Evolutionary conservation across 2,888 invertebrate genomes (phyloP), one percentile per base, ranked within the genome.

Genomic region (Sialis lutaria): DNA sequence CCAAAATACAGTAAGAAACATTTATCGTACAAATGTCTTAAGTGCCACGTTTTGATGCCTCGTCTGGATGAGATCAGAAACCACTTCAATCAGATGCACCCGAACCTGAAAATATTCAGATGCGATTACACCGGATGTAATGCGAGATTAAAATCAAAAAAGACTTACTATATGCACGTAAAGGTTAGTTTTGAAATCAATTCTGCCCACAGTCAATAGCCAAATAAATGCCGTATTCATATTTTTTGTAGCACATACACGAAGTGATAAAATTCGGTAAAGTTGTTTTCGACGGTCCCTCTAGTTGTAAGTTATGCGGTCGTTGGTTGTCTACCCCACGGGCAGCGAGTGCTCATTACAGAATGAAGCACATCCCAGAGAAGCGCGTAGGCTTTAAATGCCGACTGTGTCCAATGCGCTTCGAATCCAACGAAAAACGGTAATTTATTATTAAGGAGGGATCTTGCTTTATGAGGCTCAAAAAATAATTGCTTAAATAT

Each of bases 401-500:
- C 32, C 37, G 45, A 7, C 32, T 45, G 13, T 45, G 45, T 33
- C n/a, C 39, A 9, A 30, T 34, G 12, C 33, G 45, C 22, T 45
- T 45, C 12, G 45, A 45, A 13, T 33, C 39, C 31, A 39, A 10
- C 40, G 45, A 45, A 40, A 45, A 45, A 39, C 30, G 45, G 45
- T 45, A 31, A 22, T 22, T 22, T 22, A 22, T 22, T 22, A n/a
- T n/a, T n/a, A n/a, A n/a, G n/a, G n/a, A n/a, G n/a, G n/a, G n/a
- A n/a, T n/a, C n/a, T n/a, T n/a, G n/a, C n/a, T n/a, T n/a, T n/a
- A n/a, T n/a, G n/a, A n/a, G n/a, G n/a, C n/a, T n/a, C n/a, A n/a
- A n/a, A n/a, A n/a, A n/a, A n/a, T n/a, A n/a, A n/a, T n/a, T n/a
- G n/a, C n/a, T n/a, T n/a, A n/a, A n/a, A n/a, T n/a, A n/a, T n/a